Percentiles rank a stretch among this genome's conserved stretches.
phyloP scores from a whole-genome alignment of 2,888 invertebrate species.

The Drosophila yooni region DNA sequence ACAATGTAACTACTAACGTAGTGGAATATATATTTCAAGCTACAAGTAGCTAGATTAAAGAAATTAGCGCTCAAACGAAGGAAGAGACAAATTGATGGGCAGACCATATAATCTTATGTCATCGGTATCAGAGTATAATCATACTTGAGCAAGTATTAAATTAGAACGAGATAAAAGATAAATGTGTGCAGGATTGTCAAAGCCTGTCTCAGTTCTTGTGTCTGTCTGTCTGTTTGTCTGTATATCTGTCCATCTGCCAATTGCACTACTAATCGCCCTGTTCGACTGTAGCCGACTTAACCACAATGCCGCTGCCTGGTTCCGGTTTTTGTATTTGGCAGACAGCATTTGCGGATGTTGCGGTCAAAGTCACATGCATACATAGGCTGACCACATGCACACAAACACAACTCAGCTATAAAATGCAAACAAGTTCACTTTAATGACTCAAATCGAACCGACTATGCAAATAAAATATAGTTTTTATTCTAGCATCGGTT shows the following conservation, averaged over 20 bases:
- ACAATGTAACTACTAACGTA: too few species aligned
- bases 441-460: slow-evolving; percentile 54
- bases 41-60: too few species aligned
- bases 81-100: too few species aligned
- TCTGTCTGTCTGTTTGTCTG: neutral
- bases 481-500: slow-evolving; percentile 6
- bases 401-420: slow-evolving; percentile 36
- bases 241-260: slow-evolving; percentile 1
- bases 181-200: slow-evolving; percentile 10
- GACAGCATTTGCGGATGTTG: slow-evolving; percentile 48
- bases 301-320: slow-evolving; percentile 36
- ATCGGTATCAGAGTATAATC: neutral
- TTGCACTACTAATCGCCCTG: slow-evolving; percentile 15
- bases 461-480: slow-evolving; percentile 44
- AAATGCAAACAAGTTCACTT: slow-evolving; percentile 50
- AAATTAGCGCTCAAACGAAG: too few species aligned
- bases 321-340: slow-evolving; percentile 23
- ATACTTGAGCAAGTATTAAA: neutral
- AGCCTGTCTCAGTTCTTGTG: slow-evolving; percentile 6
- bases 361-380: slow-evolving; percentile 51
- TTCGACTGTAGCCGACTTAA: neutral
- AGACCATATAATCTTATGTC: too few species aligned
- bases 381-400: slow-evolving; percentile 44
- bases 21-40: too few species aligned
- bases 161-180: neutral